These are phyloP conservation scores for Heterocephalus glaber DNA, from an alignment of 2,113 vertebrate genomes.

Conservation along the genomic window DNA sequence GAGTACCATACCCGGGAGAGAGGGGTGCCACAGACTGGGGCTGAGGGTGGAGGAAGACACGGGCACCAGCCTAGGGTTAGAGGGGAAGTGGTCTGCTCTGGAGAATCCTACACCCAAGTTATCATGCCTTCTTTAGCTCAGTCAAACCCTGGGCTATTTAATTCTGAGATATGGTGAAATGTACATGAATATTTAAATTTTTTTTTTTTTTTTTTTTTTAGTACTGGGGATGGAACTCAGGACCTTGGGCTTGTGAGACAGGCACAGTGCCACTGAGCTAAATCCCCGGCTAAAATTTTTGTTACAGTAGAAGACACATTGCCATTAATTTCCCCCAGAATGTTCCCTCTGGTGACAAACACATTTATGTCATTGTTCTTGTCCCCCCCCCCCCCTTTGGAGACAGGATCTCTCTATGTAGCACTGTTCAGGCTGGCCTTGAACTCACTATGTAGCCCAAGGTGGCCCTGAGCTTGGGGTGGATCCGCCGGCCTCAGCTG, in stretches of 20 bases:
- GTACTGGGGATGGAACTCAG: too few species aligned
- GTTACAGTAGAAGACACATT: neutral
- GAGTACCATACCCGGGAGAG: neutral
- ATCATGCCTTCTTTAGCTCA: neutral
- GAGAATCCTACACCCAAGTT: neutral
- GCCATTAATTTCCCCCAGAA: neutral
- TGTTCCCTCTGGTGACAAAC: neutral
- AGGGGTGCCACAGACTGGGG: neutral
- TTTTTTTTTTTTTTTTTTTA: too few species aligned
- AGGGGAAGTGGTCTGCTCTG: neutral
- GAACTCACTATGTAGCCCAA: too few species aligned
- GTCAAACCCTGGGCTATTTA: neutral
- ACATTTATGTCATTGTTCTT: neutral
- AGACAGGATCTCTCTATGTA: too few species aligned
- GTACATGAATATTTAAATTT: neutral
- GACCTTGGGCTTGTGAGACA: too few species aligned
- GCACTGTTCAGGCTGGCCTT: too few species aligned
- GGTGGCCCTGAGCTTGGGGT: neutral
- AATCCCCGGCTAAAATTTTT: neutral
- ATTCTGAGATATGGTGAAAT: neutral
- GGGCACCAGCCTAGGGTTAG: neutral
- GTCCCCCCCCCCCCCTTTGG: neutral
- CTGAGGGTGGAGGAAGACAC: accelerated
- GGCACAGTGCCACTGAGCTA: too few species aligned
- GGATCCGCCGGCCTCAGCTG: neutral